These are phyloP conservation scores for Sebastes goodei DNA, from an alignment of 2,797 vertebrate species.

Conservation along the genomic window DNA sequence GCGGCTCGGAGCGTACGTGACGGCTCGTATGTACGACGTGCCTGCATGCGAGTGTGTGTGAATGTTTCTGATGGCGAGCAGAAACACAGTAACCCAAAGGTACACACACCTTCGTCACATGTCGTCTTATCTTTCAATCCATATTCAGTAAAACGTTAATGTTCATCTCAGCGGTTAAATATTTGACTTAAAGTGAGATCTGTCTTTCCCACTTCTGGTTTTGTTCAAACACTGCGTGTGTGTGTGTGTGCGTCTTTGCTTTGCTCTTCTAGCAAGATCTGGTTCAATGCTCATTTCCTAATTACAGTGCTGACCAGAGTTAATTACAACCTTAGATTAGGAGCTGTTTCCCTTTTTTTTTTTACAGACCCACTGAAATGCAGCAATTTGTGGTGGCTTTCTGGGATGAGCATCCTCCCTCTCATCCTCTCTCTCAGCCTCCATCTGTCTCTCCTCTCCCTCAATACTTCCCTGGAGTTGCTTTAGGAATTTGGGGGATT, in stretches of 20 bases:
- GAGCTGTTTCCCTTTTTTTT: constrained; percentile 64
- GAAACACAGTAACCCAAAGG: not conserved
- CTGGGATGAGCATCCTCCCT: constrained; percentile 72
- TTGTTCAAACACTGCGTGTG: constrained; percentile 17
- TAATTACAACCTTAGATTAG: constrained; percentile 86
- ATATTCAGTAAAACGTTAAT: constrained; percentile 34
- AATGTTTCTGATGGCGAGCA: not conserved
- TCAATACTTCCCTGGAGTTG: constrained; percentile 26
- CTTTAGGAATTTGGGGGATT: constrained; percentile 49
- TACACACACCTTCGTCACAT: not conserved
- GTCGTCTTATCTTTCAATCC: constrained; percentile 25
- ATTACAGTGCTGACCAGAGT: constrained; percentile 81
- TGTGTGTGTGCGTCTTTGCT: not conserved
- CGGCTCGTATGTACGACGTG: not conserved
- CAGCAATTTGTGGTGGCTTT: constrained; percentile 79
- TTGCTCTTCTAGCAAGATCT: not conserved
- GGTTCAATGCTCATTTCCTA: constrained; percentile 81
- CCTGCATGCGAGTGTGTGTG: not conserved
- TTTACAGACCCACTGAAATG: constrained; percentile 75
- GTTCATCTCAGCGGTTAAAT: constrained; percentile 45
- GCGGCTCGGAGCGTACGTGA: not conserved
- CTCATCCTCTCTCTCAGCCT: constrained; percentile 47
- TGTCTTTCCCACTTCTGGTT: constrained; percentile 29
- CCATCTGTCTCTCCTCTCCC: constrained; percentile 29
- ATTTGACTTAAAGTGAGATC: constrained; percentile 48